phyloP scores from a whole-genome alignment of 2,797 vertebrate genomes.

The Protosalanx chinensis region DNA sequence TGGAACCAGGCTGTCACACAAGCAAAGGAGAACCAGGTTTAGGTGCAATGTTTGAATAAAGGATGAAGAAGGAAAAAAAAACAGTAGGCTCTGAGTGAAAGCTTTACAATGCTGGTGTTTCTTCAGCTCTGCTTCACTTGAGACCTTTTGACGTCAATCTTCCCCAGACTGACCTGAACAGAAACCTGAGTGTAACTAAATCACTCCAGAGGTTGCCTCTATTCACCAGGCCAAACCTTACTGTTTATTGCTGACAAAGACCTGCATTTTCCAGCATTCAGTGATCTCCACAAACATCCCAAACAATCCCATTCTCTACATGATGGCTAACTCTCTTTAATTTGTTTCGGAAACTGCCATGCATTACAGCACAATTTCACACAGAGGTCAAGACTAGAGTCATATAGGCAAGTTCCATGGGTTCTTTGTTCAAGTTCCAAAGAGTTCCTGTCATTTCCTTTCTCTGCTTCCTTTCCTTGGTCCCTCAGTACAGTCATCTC shows the following conservation, averaged over 20 bases:
- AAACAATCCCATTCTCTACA: slow-evolving; percentile 54
- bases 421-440: slow-evolving; percentile 50
- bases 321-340: slow-evolving; percentile 5
- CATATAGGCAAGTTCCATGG: slow-evolving; percentile 40
- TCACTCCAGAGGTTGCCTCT: slow-evolving; percentile 55
- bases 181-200: slow-evolving; percentile 56
- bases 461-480: slow-evolving; percentile 29
- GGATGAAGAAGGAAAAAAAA: background rate
- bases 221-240: slow-evolving; percentile 55
- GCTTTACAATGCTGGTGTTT: slow-evolving; percentile 41
- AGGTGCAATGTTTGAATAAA: slow-evolving; percentile 12
- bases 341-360: background rate
- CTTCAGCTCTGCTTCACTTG: slow-evolving; percentile 45
- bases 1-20: background rate
- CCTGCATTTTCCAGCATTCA: slow-evolving; percentile 57
- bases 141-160: slow-evolving; percentile 44
- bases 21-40: background rate
- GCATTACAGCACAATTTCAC: slow-evolving; percentile 32
- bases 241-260: slow-evolving; percentile 60
- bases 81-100: slow-evolving; percentile 13
- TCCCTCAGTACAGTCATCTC: slow-evolving; percentile 29
- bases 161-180: slow-evolving; percentile 38
- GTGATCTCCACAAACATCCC: slow-evolving; percentile 56
- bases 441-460: slow-evolving; percentile 39
- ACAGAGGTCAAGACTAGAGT: slow-evolving; percentile 27